A percentile compares a stretch with the other conserved stretches of the same genome.
These are phyloP conservation scores for Micrastur ruficollis DNA, from an alignment of 2,797 vertebrate genomes.

Conservation along the genomic window DNA sequence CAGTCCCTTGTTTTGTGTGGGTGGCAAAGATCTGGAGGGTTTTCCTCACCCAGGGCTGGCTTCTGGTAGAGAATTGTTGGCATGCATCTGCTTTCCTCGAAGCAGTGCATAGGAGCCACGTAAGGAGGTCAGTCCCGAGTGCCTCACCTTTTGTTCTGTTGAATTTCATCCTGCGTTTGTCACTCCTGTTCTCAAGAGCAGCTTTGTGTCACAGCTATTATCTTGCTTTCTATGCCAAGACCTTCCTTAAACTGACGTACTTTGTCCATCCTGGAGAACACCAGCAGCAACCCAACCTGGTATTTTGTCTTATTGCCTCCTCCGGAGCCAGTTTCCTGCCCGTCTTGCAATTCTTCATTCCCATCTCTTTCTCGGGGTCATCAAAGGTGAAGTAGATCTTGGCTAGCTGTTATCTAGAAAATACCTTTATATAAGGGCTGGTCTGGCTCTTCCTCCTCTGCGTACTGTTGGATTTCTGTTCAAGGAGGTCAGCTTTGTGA, in stretches of 20 bases:
- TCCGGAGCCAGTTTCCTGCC: neutral
- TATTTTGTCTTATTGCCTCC: neutral
- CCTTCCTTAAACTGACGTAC: neutral
- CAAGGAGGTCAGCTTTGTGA: neutral
- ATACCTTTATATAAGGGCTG: neutral
- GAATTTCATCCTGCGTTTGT: neutral
- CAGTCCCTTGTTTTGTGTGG: neutral
- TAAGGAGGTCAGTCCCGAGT: neutral
- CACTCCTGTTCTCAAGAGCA: neutral
- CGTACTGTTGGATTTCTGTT: neutral
- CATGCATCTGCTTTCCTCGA: neutral
- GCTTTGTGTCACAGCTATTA: neutral
- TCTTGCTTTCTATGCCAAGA: neutral
- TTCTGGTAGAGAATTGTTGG: neutral
- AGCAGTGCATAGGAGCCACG: neutral
- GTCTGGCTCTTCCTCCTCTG: neutral
- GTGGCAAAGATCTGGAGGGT: neutral
- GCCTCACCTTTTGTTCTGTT: neutral
- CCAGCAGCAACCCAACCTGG: neutral
- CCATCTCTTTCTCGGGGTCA: neutral
- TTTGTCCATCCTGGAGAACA: neutral
- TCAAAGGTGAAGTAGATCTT: neutral
- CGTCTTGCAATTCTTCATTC: conserved; percentile 46
- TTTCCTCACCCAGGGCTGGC: neutral
- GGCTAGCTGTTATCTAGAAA: neutral